Evolutionary conservation across 2,888 invertebrate species (phyloP), one percentile per base, ranked within the genome.

Genomic region (Altica lythri): DNA sequence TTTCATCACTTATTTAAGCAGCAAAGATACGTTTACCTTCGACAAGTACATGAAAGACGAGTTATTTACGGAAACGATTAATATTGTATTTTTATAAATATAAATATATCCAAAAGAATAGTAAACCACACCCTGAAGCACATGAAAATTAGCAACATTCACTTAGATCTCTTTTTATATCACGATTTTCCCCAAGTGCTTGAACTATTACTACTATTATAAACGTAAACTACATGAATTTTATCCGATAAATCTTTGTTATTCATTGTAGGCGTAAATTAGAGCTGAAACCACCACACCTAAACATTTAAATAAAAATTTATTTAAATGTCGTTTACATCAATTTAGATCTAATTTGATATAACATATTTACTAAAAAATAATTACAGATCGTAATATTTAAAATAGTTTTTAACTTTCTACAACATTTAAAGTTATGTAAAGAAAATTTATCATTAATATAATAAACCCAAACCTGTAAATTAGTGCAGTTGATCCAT

Each of bases 111-210:
- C n/a, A n/a, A n/a, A n/a, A n/a, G n/a, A n/a, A n/a, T n/a, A n/a
- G n/a, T n/a, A n/a, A n/a, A 16, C 34, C 34, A 16, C 34, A 16
- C 34, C 34, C 16, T 34, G 12, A 10, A 27, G 14, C 13, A 16
- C 4, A 16, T 5, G 34, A 34, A 34, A 34, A 16, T 30, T 30
- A 4, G 1, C 2, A 34, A 34, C 34, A 34, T 16, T 34, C 34
- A 16, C 34, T 34, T 34, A 30, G 13, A 34, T 16, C 34, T 34
- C 8, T 34, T 34, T 30, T 13, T 9, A 16, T 34, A 16, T 34
- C 34, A 34, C 34, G 34, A 34, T 16, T 13, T 16, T 34, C 34
- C 34, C 34, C 14, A 34, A 34, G 34, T 34, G n/a, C n/a, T n/a
- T n/a, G n/a, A n/a, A n/a, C n/a, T n/a, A 34, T 16, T 16, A 16